A percentile compares a stretch with the other conserved stretches of the same genome.
These are phyloP conservation scores for Chroicocephalus ridibundus DNA, from an alignment of 2,113 vertebrate genomes.

Conservation along the genomic window DNA sequence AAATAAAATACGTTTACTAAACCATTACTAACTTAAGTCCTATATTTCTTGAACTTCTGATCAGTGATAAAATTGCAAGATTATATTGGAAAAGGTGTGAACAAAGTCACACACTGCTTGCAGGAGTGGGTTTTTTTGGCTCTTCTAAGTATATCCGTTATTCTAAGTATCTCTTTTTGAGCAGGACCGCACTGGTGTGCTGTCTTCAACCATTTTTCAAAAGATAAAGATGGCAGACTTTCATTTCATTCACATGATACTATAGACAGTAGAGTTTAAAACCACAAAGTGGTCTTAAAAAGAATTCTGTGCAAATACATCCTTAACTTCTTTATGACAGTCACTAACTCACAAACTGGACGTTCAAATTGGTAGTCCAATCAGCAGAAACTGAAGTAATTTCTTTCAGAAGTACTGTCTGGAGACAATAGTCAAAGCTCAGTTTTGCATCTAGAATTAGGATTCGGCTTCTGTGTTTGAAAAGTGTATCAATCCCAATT, in stretches of 20 bases:
- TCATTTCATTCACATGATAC: background rate
- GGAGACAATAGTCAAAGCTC: background rate
- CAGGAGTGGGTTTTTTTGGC: fast-evolving
- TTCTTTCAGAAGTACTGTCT: background rate
- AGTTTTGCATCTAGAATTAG: background rate
- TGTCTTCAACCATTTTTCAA: background rate
- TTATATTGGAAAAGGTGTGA: background rate
- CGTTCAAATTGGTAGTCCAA: background rate
- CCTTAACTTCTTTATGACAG: background rate
- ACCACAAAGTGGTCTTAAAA: background rate
- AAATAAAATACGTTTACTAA: background rate
- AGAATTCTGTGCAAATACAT: background rate
- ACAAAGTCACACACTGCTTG: background rate
- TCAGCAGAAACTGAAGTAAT: background rate
- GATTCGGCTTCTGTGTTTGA: background rate
- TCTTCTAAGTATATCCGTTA: background rate
- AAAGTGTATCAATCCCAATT: constrained; percentile 11
- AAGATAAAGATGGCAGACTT: background rate
- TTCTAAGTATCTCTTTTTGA: background rate
- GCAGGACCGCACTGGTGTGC: background rate
- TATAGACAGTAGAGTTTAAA: background rate
- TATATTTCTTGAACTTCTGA: background rate
- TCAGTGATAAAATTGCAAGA: background rate
- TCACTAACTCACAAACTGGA: background rate
- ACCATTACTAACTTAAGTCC: background rate